A percentile compares a stretch with the other conserved stretches of the same genome.
These are phyloP conservation scores for Gymnothorax reevesii DNA, from an alignment of 2,797 vertebrate genomes.

Conservation along the genomic window DNA sequence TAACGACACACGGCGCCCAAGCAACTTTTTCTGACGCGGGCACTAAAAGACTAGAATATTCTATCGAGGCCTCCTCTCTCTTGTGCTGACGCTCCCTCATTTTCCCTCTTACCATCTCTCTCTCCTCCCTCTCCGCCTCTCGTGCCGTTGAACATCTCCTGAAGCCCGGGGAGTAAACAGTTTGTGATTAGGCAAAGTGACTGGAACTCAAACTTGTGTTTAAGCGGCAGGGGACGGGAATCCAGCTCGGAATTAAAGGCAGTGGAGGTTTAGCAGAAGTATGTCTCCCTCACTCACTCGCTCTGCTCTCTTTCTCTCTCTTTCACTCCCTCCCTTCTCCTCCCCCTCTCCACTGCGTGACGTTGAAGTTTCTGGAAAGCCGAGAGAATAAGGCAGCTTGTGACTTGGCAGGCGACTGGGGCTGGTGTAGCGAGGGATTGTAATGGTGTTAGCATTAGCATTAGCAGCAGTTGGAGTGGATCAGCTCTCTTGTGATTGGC, in stretches of 20 bases:
- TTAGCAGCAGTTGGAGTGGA: conserved; percentile 70
- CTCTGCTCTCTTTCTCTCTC: too few relatives aligned
- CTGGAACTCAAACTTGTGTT: conserved; percentile 43
- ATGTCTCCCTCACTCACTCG: too few relatives aligned
- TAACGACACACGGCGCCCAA: conserved; percentile 67
- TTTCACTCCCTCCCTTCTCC: too few relatives aligned
- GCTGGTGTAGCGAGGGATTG: too few relatives aligned
- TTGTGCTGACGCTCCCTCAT: conserved; percentile 34
- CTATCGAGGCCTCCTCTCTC: conserved; percentile 44
- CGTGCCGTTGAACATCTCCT: conserved; percentile 36
- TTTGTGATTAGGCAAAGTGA: not conserved
- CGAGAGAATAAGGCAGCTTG: too few relatives aligned
- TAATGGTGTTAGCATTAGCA: too few relatives aligned
- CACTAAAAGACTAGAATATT: not conserved
- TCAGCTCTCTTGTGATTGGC: conserved; percentile 63
- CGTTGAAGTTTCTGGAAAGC: too few relatives aligned
- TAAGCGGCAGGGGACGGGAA: conserved; percentile 71
- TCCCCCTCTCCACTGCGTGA: too few relatives aligned
- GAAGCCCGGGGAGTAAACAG: not conserved
- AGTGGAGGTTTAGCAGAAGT: too few relatives aligned
- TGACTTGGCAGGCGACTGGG: too few relatives aligned
- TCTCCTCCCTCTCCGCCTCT: conserved; percentile 71
- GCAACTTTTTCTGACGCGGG: conserved; percentile 32
- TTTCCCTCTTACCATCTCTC: conserved; percentile 56
- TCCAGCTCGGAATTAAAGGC: conserved; percentile 48